phyloP scores from a whole-genome alignment of 2,888 invertebrate genomes.

The Luperina testacea region DNA sequence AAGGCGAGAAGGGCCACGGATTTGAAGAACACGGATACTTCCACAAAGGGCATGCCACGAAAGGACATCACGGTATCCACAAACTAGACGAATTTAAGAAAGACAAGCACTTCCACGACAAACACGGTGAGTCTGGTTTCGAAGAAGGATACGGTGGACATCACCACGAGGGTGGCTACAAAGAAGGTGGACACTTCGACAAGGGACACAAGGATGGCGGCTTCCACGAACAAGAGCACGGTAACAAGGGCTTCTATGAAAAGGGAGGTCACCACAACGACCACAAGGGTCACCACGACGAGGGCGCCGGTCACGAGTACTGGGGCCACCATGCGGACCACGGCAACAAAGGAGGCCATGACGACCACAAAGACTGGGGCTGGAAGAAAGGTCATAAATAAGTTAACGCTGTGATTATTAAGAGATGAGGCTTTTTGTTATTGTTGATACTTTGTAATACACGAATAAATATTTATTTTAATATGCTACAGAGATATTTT shows the following conservation, averaged over 20 bases:
- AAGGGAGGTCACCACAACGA: constrained; percentile 94
- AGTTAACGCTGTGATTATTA: constrained; percentile 45
- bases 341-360: constrained; percentile 94
- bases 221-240: constrained; percentile 94
- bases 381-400: constrained; percentile 88
- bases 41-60: constrained; percentile 95
- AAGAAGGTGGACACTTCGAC: constrained; percentile 95
- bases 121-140: constrained; percentile 94
- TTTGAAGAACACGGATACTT: constrained; percentile 91
- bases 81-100: constrained; percentile 96
- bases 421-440: constrained; percentile 74
- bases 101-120: constrained; percentile 96
- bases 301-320: constrained; percentile 93
- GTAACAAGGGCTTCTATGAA: constrained; percentile 94
- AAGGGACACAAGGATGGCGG: constrained; percentile 94
- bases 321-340: constrained; percentile 92
- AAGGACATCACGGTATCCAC: constrained; percentile 95
- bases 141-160: constrained; percentile 95
- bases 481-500: constrained; percentile 23
- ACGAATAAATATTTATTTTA: constrained; percentile 68
- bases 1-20: constrained; percentile 91
- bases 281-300: constrained; percentile 94
- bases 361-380: constrained; percentile 94
- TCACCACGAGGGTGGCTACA: constrained; percentile 93
- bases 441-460: constrained; percentile 83